Conservation (phyloP, 2,888 invertebrate species). For the Lycophotia porphyrea region DNA sequence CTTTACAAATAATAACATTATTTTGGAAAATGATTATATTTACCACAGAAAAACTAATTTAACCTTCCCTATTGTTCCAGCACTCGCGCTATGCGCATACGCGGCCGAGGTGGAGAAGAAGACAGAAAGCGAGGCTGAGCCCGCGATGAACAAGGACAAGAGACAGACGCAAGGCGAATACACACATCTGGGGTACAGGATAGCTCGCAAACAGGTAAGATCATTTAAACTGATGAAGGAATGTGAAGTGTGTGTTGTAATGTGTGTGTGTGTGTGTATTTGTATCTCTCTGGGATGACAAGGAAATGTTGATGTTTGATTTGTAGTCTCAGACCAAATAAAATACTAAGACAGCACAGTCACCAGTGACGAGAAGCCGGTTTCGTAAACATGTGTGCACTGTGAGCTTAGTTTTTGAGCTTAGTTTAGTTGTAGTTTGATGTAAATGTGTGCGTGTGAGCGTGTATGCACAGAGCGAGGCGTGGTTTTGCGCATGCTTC, state of each 20-base stretch:
- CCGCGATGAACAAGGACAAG: constrained; percentile 80
- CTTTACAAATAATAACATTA: background rate
- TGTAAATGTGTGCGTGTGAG: too few species aligned
- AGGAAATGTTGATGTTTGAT: background rate
- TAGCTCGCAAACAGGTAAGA: constrained; percentile 83
- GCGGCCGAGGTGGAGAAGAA: constrained; percentile 79
- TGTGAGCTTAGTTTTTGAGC: too few species aligned
- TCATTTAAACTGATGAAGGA: background rate
- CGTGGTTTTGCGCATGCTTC: too few species aligned
- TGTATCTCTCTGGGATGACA: background rate
- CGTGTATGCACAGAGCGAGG: too few species aligned
- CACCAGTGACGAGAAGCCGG: too few species aligned
- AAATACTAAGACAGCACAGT: too few species aligned
- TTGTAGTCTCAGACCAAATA: too few species aligned
- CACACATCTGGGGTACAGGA: constrained; percentile 78
- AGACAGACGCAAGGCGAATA: constrained; percentile 82
- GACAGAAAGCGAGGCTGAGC: constrained; percentile 67
- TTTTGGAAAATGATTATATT: background rate
- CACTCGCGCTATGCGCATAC: constrained; percentile 79
- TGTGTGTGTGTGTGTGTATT: too few species aligned
- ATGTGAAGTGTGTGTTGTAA: too few species aligned
- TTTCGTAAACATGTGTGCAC: too few species aligned
- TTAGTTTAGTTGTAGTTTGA: too few species aligned
- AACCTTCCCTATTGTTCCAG: constrained; percentile 78
- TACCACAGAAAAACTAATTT: constrained; percentile 2